Evolutionary conservation across 2,888 invertebrate genomes (phyloP), one percentile per base, ranked within the genome.

Genomic region (Pterobdella sp.): DNA sequence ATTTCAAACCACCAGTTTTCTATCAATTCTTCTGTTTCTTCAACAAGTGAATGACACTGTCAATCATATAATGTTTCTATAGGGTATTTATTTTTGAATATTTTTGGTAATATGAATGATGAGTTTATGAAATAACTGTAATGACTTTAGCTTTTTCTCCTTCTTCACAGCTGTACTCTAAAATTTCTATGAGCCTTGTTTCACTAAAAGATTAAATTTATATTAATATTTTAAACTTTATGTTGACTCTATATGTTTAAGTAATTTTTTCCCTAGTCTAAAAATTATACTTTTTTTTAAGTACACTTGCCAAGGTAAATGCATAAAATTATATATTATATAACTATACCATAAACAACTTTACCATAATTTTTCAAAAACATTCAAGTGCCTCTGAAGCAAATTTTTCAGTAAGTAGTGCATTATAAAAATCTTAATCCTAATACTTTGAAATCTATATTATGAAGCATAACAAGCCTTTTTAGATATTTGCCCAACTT

Each of bases 1-100:
- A 89, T 87, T 73, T 89, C 87, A 56, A 89, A 89, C 90, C 94
- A 96, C 93, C 94, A 96, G 49, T 90, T 88, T 83, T 94, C 94
- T 68, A 96, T 86, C 3, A 87, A 84, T 76, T 88, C 87, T 81
- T 95, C 94, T 77, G 91, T 87, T 78, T 91, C 89, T 81, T 92
- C 93, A 56, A 92, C 88, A 79, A 93, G 85, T n/a, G 87, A 85
- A 79, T 92, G 90, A 81, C 95, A 96, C 74, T 74, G 68, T 18
- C 60, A 70, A 60, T 18, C 3, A 4, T 18, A 10, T 29, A 2
- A 34, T 31, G 31, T 29, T 7, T 7, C 2, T 65, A 34, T 29
- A 65, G 3, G 4, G 4, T 10, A 65, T 32, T 65, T 42, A 14
- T 42, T 7, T 42, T 42, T 7, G 42, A 42, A 42, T 42, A 42